phyloP scores from a whole-genome alignment of 2,888 invertebrate genomes.

The Opisthograptis luteolata region DNA sequence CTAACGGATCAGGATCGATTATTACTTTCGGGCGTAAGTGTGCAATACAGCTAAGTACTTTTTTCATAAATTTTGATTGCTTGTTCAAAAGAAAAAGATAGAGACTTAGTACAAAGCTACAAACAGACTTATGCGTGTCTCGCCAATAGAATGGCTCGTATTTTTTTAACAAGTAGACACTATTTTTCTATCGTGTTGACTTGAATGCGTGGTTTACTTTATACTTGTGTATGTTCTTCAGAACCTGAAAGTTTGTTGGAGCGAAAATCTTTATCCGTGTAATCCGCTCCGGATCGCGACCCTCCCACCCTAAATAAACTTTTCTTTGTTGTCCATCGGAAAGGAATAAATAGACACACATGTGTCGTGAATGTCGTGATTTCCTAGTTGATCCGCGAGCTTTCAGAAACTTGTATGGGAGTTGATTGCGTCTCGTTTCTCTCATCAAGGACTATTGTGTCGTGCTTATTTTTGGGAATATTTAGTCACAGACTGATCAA shows the following conservation, averaged over 20 bases:
- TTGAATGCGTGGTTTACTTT: slow-evolving; percentile 20
- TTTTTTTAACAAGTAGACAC: background rate
- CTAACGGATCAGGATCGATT: no score
- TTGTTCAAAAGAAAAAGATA: no score
- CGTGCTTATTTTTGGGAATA: no score
- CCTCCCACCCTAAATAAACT: slow-evolving; percentile 43
- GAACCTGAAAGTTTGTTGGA: slow-evolving; percentile 4
- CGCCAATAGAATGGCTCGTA: background rate
- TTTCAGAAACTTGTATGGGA: slow-evolving; percentile 7
- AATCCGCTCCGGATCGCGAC: slow-evolving; percentile 53
- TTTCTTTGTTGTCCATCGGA: slow-evolving; percentile 39
- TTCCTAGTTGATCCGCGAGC: slow-evolving; percentile 25
- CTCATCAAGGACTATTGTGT: slow-evolving; percentile 10
- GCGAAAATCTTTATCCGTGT: slow-evolving; percentile 32
- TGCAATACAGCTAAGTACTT: no score
- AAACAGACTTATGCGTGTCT: background rate
- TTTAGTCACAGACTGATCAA: no score
- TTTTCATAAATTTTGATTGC: no score
- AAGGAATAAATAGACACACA: slow-evolving; percentile 33
- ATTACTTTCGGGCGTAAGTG: no score
- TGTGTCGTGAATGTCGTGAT: no score
- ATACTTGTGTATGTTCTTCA: slow-evolving; percentile 10
- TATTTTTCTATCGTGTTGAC: background rate
- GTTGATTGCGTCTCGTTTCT: slow-evolving; percentile 18
- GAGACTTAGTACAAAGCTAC: no score